These are phyloP conservation scores for Blera fallax DNA, from an alignment of 2,888 invertebrate genomes.

Conservation along the genomic window DNA sequence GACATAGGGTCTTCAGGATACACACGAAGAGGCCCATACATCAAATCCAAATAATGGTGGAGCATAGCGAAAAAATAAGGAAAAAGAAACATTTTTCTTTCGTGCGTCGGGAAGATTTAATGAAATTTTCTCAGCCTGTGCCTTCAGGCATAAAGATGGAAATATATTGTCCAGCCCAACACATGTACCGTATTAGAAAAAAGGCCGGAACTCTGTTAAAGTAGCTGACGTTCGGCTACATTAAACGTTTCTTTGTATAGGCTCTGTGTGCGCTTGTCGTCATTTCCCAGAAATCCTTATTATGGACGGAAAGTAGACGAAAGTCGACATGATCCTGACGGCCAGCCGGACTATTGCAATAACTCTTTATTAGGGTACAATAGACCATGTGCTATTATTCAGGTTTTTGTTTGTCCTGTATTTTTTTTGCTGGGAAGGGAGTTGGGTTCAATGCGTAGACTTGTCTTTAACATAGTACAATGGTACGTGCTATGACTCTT, in stretches of 20 bases:
- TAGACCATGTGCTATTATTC: conserved; percentile 50
- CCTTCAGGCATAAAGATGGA: not conserved
- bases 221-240: not conserved
- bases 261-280: not conserved
- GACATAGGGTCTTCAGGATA: conserved; percentile 14
- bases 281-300: conserved; percentile 37
- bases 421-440: not conserved
- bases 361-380: conserved; percentile 71
- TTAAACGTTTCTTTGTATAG: not conserved
- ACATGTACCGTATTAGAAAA: conserved; percentile 11
- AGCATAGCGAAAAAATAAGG: not conserved
- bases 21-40: not conserved
- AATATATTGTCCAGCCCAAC: conserved; percentile 35
- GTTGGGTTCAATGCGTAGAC: conserved; percentile 6
- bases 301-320: conserved; percentile 18
- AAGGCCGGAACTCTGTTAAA: conserved; percentile 4
- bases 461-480: conserved; percentile 10
- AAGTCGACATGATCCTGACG: conserved; percentile 41
- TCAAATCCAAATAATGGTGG: not conserved
- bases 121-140: conserved; percentile 51
- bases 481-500: conserved; percentile 29
- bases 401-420: not conserved
- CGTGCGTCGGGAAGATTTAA: conserved; percentile 35
- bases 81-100: not conserved
- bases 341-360: conserved; percentile 51